Evolutionary conservation across 2,888 invertebrate genomes (phyloP).

Genomic region (Yponomeuta plumbellus): DNA sequence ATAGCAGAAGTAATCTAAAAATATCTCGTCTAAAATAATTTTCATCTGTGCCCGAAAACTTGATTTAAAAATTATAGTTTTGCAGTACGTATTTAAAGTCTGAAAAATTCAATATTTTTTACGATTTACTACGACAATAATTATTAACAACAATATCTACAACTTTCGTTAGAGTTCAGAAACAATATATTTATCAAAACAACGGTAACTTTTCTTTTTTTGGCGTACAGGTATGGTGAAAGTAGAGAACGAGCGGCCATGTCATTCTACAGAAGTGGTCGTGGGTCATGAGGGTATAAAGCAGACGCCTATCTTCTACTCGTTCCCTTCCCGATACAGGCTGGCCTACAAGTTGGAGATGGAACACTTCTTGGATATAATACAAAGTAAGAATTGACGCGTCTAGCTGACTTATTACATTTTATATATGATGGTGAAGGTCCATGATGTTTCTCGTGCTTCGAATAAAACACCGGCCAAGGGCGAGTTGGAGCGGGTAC

Average conservation of each 20-base stretch:
- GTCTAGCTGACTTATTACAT: too few relatives aligned
- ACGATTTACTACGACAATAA: too few relatives aligned
- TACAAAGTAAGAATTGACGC: slow-evolving; percentile 52
- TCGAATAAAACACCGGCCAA: not conserved
- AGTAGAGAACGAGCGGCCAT: slow-evolving; percentile 73
- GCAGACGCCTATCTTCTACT: slow-evolving; percentile 74
- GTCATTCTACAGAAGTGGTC: slow-evolving; percentile 56
- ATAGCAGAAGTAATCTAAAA: too few relatives aligned
- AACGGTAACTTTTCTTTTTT: not conserved
- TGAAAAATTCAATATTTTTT: too few relatives aligned
- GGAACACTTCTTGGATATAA: slow-evolving; percentile 78
- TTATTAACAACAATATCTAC: too few relatives aligned
- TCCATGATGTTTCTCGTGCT: not conserved
- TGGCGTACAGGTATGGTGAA: slow-evolving; percentile 56
- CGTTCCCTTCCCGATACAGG: slow-evolving; percentile 77
- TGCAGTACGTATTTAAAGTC: too few relatives aligned
- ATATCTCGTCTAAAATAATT: too few relatives aligned
- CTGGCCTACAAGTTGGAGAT: slow-evolving; percentile 72
- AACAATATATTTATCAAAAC: not conserved
- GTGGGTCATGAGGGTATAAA: slow-evolving; percentile 54
- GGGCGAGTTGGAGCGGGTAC: too few relatives aligned
- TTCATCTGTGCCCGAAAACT: too few relatives aligned
- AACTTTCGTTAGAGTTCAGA: too few relatives aligned
- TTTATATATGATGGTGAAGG: too few relatives aligned
- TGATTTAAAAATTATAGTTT: too few relatives aligned